Base-by-base conservation (phyloP, 2,113 vertebrate genomes). In the Bujurquina vittata region DNA sequence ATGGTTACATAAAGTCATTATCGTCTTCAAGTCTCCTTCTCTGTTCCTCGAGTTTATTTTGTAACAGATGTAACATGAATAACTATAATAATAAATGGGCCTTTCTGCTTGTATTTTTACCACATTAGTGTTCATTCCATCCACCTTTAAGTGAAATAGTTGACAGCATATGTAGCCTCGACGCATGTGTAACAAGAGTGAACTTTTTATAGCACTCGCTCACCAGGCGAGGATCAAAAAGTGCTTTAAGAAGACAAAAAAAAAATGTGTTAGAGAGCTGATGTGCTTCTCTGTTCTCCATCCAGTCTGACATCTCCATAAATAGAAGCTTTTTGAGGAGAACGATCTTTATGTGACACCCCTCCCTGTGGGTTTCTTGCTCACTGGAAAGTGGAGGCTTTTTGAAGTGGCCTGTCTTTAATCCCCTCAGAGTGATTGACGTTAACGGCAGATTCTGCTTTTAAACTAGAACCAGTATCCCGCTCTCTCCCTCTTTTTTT, bases 1-100 rank as follows among this genome's bases (percentile, higher is more conserved):
- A 31, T n/a, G 22, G 63, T 78, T 86, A 65, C 18, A 55, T 80
- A 80, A 85, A 80, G 59, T 2, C 23, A 77, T 86, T 60, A 49
- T 72, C 35, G 77, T 58, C 40, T 35, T 57, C 57, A 0, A 31
- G 75, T 72, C 61, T 20, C 61, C 43, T 78, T 79, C 54, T 75
- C 73, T 52, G 60, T 75, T 80, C 14, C 61, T 29, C 54, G 6
- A 72, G 67, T 12, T n/a, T 17, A 72, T 31, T 46, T 31, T 1
- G 1, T 31, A 26, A 72, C 43, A 79, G 14, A 84, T 55, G 60
- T 31, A 69, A 26, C 17, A 22, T 56, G 18, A 75, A 23, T 15
- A 33, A 33, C 33, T 33, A 33, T 33, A 33, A 33, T 33, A 26
- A 26, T 26, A 26, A 26, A 26, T 26, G 26, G 26, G 26, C 26